These are phyloP conservation scores for Nymphicus hollandicus DNA, from an alignment of 2,113 vertebrate species.

Conservation along the genomic window DNA sequence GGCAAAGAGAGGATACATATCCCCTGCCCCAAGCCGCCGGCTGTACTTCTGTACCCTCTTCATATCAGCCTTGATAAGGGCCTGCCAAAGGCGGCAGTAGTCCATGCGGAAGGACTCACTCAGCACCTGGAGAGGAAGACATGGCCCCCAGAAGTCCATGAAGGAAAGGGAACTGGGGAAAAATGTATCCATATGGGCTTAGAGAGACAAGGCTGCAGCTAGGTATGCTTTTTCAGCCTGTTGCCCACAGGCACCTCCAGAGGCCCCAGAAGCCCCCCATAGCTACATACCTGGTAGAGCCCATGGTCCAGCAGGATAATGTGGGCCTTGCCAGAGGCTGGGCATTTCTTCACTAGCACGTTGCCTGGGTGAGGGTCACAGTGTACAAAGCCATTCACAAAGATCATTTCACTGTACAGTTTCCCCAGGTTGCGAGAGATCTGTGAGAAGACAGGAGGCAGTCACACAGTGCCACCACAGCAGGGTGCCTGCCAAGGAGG, in stretches of 20 bases:
- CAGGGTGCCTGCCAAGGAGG: background rate
- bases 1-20: slow-evolving; percentile 90
- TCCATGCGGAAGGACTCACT: slow-evolving; percentile 87
- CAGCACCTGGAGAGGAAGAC: slow-evolving; percentile 74
- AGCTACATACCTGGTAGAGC: slow-evolving; percentile 88
- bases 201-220: background rate
- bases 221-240: background rate
- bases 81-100: slow-evolving; percentile 93
- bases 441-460: slow-evolving; percentile 66
- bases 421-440: slow-evolving; percentile 89
- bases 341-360: slow-evolving; percentile 85
- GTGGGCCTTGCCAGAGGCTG: slow-evolving; percentile 78
- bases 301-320: slow-evolving; percentile 93
- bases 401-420: slow-evolving; percentile 98
- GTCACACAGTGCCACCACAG: background rate
- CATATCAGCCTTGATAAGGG: slow-evolving; percentile 88
- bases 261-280: background rate
- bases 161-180: background rate
- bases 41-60: slow-evolving; percentile 84
- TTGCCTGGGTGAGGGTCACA: slow-evolving; percentile 97
- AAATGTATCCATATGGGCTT: background rate
- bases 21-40: slow-evolving; percentile 85
- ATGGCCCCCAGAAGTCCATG: rapidly evolving
- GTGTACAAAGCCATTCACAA: slow-evolving; percentile 95
- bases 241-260: background rate